Base-by-base conservation (phyloP, 2,888 invertebrate genomes). In the Lithophane ornitopus region DNA sequence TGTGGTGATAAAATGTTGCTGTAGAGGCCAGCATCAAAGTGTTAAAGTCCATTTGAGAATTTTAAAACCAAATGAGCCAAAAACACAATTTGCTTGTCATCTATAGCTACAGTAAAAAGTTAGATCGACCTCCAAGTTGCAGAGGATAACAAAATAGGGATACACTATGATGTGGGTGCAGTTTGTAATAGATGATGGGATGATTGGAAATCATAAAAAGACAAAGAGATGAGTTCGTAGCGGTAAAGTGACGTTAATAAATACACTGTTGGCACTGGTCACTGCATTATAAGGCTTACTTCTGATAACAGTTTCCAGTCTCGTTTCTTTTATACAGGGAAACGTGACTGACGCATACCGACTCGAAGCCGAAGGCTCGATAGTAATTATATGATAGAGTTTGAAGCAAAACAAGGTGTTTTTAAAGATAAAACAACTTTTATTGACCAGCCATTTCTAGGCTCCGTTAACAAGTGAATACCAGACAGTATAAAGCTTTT, bases 321-420 rank as follows among this genome's bases (percentile, higher is more conserved):
- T 81, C 66, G 44, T 67, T 75, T 76, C 52, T 65, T 69, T 65
- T 46, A 56, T 71, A 69, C 56, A 80, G 75, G 75, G 68, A 84
- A 75, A 66, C 67, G 56, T 70, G 62, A 59, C 26, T 54, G 59
- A 54, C 58, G 46, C 84, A 68, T 66, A 44, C 49, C 62, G 4
- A 41, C 34, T 59, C 26, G 66, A 58, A 69, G 58, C 56, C 26
- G 66, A 58, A 69, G 58, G 41, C 56, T 79, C 8, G 41, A 66
- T 56, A 68, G 41, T 65, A 68, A 70, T 70, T n/a, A n/a, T n/a
- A n/a, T n/a, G n/a, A n/a, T n/a, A n/a, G n/a, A n/a, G n/a, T n/a
- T n/a, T n/a, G n/a, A n/a, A n/a, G n/a, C n/a, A n/a, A n/a, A n/a
- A n/a, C n/a, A n/a, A n/a, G n/a, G n/a, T n/a, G n/a, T n/a, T n/a